These are phyloP conservation scores for Rhynchonycteris naso DNA, from an alignment of 2,797 vertebrate species.

Conservation along the genomic window DNA sequence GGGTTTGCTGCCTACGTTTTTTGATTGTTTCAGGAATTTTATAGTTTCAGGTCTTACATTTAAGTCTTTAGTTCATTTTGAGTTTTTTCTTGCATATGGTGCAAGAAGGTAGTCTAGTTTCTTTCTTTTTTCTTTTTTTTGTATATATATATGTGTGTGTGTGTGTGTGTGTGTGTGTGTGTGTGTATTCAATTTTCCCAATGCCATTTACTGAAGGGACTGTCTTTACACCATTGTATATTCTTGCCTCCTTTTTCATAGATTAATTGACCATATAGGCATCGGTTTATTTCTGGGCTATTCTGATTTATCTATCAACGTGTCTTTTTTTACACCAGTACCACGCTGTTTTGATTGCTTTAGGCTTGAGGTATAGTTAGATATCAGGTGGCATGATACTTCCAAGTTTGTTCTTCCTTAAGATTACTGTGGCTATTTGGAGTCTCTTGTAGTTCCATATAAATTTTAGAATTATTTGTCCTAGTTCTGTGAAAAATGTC, in stretches of 20 bases:
- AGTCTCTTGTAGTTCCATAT: not conserved
- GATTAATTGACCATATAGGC: no score
- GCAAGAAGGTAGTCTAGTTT: not conserved
- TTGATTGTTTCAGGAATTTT: no score
- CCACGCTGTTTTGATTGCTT: not conserved
- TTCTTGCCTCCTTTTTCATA: not conserved
- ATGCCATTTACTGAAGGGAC: not conserved
- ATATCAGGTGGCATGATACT: not conserved
- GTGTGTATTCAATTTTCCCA: not conserved
- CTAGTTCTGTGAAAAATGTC: not conserved
- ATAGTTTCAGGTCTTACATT: not conserved
- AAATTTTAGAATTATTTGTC: not conserved
- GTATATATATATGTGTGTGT: no score
- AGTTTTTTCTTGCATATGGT: not conserved
- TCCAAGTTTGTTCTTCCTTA: not conserved
- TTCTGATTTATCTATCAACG: accelerated
- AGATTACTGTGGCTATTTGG: not conserved
- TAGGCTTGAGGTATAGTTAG: not conserved
- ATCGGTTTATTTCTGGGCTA: not conserved
- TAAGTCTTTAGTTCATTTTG: not conserved
- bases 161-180: no score
- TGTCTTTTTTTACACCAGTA: not conserved
- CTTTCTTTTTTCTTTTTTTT: not conserved
- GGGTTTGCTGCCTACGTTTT: not conserved
- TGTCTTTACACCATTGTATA: not conserved